Evolutionary conservation across 2,797 vertebrate species (phyloP), one percentile per base, ranked within the genome.

Genomic region (Austrolebias charrua): DNA sequence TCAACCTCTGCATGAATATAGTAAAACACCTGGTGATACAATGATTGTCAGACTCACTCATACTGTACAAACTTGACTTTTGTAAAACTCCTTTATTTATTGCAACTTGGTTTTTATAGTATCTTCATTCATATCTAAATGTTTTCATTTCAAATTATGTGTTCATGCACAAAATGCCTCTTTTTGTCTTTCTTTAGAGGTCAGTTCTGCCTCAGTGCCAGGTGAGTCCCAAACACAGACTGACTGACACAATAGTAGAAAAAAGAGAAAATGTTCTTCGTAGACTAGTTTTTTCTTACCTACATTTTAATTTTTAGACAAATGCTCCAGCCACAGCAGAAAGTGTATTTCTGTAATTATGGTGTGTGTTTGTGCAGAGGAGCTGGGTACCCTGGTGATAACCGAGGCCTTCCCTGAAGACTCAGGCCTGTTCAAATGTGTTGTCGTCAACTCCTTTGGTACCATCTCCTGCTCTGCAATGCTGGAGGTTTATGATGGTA

Each of bases 351-450:
- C 15, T 47, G 7, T 51, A 51, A 43, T n/a, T 31, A 43, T 3
- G 5, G 18, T 46, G 2, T 46, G 16, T 67, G 29, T 66, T 10
- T 62, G 20, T 60, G 16, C 86, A 97, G 95, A 96, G 90, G 94
- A 96, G 86, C 86, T 97, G 66, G 95, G 94, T 49, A 96, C 94
- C 2, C 88, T 96, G 71, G 93, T 96, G 81, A 96, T 97, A 76
- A 95, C 94, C 42, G 95, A 96, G 85, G 94, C 92, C 55, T 94
- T 94, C 72, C 95, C 95, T 40, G 94, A 95, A 87, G 95, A 97
- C 76, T 95, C 94, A 8, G 95, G 95, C 54, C 78, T 94, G 60
- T 97, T 95, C 81, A 94, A 93, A 80, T 97, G 95, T 28, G 83
- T 93, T 66, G 94, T 92, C 64, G 73, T 90, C 71, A 97, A 97